Conservation (phyloP, 2,113 vertebrate genomes). For the Morone saxatilis region DNA sequence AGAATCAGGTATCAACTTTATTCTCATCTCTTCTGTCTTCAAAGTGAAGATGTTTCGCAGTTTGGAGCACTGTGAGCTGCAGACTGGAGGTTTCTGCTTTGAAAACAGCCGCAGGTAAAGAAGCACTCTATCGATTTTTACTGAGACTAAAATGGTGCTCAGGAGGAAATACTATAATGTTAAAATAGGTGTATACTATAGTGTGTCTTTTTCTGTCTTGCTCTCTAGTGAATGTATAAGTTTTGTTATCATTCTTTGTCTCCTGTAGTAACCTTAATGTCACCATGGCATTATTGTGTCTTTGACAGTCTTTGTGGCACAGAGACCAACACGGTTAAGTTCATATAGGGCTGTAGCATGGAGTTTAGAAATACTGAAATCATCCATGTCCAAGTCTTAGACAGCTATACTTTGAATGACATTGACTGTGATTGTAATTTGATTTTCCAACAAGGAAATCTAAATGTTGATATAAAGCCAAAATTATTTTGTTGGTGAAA, state of each 20-base stretch:
- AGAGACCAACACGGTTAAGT: neutral
- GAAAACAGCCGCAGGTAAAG: conserved; percentile 83
- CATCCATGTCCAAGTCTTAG: neutral
- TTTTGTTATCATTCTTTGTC: neutral
- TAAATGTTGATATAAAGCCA: neutral
- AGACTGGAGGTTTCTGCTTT: conserved; percentile 78
- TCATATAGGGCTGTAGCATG: neutral
- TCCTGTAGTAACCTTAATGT: neutral
- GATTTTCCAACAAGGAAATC: neutral
- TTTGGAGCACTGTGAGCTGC: conserved; percentile 32
- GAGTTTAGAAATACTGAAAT: neutral
- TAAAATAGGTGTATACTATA: too few relatives aligned
- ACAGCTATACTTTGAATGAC: neutral
- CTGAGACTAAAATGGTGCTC: too few relatives aligned
- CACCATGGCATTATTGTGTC: neutral
- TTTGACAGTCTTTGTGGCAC: neutral
- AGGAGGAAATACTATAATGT: neutral
- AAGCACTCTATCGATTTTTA: neutral
- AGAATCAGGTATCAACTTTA: neutral
- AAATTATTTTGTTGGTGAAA: too few relatives aligned
- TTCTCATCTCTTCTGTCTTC: neutral
- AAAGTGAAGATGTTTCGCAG: conserved; percentile 68
- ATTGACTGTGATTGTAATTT: neutral
- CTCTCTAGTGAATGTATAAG: neutral
- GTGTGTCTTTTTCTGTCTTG: neutral